Evolutionary conservation across 2,888 invertebrate genomes (phyloP).

Genomic region (Athrips mouffetella): DNA sequence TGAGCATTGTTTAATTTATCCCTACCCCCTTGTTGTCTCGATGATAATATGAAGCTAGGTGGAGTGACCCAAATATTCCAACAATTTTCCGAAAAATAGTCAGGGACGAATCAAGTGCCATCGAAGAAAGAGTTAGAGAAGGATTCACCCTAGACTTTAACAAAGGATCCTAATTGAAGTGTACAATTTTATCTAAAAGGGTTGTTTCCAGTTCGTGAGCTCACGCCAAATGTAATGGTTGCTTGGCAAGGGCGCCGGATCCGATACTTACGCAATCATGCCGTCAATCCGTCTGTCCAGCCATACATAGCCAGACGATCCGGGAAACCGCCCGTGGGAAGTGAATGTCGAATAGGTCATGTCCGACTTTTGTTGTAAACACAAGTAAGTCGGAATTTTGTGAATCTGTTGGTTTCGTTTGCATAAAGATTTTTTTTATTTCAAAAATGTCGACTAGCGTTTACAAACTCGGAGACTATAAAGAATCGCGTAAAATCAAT

Average conservation of each 20-base stretch:
- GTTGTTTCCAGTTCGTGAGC: neutral
- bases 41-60: neutral
- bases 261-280: conserved; percentile 8
- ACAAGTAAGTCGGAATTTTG: neutral
- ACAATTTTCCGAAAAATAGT: no score
- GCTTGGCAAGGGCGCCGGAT: neutral
- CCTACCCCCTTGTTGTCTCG: neutral
- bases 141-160: neutral
- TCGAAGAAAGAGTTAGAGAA: no score
- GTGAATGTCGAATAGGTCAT: conserved; percentile 4
- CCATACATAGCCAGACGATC: neutral
- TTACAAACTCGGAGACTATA: no score
- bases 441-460: no score
- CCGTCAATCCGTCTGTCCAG: conserved; percentile 12
- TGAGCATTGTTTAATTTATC: neutral
- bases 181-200: neutral
- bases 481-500: no score
- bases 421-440: neutral
- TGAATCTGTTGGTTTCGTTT: no score
- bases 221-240: neutral
- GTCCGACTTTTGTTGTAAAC: neutral
- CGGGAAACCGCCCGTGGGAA: conserved; percentile 9
- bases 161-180: neutral
- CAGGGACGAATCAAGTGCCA: no score
- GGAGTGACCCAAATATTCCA: no score